These are phyloP conservation scores for Phoebastria nigripes DNA, from an alignment of 2,797 vertebrate genomes.

Conservation along the genomic window DNA sequence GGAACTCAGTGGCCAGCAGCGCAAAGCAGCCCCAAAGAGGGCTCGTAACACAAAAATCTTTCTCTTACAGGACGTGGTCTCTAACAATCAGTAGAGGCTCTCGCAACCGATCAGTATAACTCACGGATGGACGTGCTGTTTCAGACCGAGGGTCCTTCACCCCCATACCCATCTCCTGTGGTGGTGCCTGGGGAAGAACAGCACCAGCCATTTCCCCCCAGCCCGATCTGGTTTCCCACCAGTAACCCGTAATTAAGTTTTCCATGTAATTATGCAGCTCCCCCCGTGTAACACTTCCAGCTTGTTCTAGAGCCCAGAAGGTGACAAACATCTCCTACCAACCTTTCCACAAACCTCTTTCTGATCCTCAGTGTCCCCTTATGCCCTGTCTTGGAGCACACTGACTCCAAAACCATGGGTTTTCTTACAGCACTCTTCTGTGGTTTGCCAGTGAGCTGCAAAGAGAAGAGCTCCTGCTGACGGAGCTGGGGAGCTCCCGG, in stretches of 20 bases:
- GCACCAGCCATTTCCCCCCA: not conserved
- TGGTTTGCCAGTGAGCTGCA: not conserved
- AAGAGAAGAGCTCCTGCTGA: not conserved
- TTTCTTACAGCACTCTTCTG: not conserved
- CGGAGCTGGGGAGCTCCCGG: not conserved
- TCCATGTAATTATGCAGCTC: not conserved
- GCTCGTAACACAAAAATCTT: not conserved
- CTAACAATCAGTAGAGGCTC: accelerated
- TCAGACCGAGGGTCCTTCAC: not conserved
- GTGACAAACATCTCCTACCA: not conserved
- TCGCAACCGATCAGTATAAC: accelerated
- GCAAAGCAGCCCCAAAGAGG: not conserved
- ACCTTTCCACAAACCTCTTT: not conserved
- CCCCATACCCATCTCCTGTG: accelerated
- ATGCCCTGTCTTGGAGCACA: not conserved
- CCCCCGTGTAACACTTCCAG: not conserved
- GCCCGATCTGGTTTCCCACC: not conserved
- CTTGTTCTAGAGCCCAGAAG: not conserved
- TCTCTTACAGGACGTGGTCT: accelerated
- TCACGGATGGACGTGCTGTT: not conserved
- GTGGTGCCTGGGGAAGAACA: not conserved
- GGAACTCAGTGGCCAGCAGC: not conserved
- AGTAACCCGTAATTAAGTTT: not conserved
- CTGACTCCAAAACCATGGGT: not conserved
- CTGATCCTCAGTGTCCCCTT: not conserved